Evolutionary conservation across 2,888 invertebrate genomes (phyloP).

Genomic region (Eudasyphora cyanicolor): DNA sequence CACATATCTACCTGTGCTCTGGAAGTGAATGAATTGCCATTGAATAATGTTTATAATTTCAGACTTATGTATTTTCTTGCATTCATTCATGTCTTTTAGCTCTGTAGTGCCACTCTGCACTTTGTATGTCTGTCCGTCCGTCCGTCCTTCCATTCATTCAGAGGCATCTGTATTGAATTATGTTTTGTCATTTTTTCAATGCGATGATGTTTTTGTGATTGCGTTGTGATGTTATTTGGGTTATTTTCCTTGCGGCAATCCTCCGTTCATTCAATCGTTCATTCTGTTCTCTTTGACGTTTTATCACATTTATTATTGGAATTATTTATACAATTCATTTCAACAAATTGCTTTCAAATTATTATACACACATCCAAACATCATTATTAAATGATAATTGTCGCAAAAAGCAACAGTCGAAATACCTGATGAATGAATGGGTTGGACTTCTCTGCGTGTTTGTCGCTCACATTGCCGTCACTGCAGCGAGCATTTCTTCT

Average conservation of each 20-base stretch:
- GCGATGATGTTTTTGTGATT: background rate
- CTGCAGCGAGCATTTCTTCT: background rate
- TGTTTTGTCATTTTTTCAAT: slow-evolving; percentile 20
- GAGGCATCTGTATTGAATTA: slow-evolving; percentile 47
- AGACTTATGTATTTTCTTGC: background rate
- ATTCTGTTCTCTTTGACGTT: background rate
- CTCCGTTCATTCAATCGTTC: slow-evolving; percentile 8
- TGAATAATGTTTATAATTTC: background rate
- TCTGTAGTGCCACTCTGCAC: background rate
- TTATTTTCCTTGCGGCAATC: background rate
- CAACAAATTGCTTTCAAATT: slow-evolving; percentile 53
- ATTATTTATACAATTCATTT: slow-evolving; percentile 48
- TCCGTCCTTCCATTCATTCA: background rate
- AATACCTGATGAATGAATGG: no score
- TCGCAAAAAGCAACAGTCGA: background rate
- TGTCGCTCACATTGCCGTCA: background rate
- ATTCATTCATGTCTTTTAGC: slow-evolving; percentile 40
- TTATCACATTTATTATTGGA: slow-evolving; percentile 29
- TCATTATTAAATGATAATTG: slow-evolving; percentile 42
- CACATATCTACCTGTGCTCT: no score
- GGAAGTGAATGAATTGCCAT: background rate
- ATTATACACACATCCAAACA: background rate
- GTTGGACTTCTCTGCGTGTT: background rate
- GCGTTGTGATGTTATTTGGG: background rate
- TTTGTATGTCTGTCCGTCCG: background rate